phyloP scores from a whole-genome alignment of 2,888 invertebrate species.

The Serripes groenlandicus region DNA sequence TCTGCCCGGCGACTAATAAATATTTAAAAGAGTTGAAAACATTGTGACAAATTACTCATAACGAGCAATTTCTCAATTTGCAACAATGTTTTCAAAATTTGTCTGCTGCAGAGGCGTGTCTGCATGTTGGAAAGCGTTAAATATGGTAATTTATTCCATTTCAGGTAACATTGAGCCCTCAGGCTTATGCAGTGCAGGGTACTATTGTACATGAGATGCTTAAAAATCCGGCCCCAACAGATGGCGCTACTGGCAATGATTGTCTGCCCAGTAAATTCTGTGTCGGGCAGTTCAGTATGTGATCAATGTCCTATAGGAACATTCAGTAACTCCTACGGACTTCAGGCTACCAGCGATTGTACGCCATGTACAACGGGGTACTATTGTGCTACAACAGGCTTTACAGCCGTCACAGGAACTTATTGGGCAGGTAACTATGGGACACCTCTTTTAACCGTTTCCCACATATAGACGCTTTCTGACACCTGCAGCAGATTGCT shows the following conservation, averaged over 20 bases:
- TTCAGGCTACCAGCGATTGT: constrained; percentile 78
- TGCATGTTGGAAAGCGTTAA: too few relatives aligned
- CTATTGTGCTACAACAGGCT: constrained; percentile 81
- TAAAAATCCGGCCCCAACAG: constrained; percentile 80
- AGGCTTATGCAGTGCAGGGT: constrained; percentile 79
- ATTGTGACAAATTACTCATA: too few relatives aligned
- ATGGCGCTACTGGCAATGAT: constrained; percentile 81
- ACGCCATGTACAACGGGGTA: constrained; percentile 81
- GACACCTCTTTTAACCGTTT: too few relatives aligned
- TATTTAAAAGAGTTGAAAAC: too few relatives aligned
- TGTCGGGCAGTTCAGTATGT: constrained; percentile 79
- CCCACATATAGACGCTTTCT: too few relatives aligned
- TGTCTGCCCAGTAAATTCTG: constrained; percentile 83
- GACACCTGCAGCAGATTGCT: too few relatives aligned
- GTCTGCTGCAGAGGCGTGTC: too few relatives aligned
- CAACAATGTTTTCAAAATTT: too few relatives aligned
- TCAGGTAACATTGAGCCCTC: constrained; percentile 82
- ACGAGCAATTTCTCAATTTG: too few relatives aligned
- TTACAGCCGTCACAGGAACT: constrained; percentile 79
- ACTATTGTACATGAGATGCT: constrained; percentile 81
- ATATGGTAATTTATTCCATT: too few relatives aligned
- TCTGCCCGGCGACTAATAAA: too few relatives aligned
- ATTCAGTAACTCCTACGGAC: constrained; percentile 79
- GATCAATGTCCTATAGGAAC: constrained; percentile 81
- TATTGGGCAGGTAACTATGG: constrained; percentile 85